These are phyloP conservation scores for Aleadryas rufinucha DNA, from an alignment of 2,113 vertebrate genomes.

Conservation along the genomic window DNA sequence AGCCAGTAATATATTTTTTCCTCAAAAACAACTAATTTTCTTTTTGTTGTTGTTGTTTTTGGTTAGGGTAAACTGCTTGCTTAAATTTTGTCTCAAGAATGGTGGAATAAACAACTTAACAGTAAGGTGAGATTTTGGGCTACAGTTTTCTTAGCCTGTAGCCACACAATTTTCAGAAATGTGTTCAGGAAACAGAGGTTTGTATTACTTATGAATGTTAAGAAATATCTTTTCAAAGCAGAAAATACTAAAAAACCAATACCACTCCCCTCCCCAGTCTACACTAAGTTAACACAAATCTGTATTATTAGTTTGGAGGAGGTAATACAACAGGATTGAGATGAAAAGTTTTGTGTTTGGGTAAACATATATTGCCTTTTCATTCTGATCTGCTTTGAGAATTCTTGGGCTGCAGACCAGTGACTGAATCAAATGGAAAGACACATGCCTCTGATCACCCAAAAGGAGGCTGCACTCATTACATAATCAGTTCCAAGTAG, in stretches of 20 bases:
- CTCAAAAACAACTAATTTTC: not conserved
- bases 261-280: fast-evolving
- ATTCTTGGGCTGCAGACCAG: not conserved
- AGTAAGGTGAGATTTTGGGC: not conserved
- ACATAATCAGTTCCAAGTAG: not conserved
- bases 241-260: not conserved
- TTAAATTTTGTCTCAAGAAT: not conserved
- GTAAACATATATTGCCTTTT: not conserved
- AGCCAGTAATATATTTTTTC: not conserved
- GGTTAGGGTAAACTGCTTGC: not conserved
- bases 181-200: not conserved
- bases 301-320: not conserved
- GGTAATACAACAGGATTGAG: not conserved
- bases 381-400: not conserved
- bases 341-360: not conserved
- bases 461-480: not conserved
- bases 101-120: not conserved
- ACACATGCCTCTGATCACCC: not conserved
- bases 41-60: not conserved
- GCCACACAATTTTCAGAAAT: fast-evolving
- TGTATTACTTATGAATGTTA: not conserved
- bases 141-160: not conserved
- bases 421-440: not conserved
- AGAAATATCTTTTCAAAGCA: not conserved
- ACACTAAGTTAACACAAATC: not conserved